Evolutionary conservation across 2,797 vertebrate species (phyloP).

Genomic region (Gambusia yucatana): DNA sequence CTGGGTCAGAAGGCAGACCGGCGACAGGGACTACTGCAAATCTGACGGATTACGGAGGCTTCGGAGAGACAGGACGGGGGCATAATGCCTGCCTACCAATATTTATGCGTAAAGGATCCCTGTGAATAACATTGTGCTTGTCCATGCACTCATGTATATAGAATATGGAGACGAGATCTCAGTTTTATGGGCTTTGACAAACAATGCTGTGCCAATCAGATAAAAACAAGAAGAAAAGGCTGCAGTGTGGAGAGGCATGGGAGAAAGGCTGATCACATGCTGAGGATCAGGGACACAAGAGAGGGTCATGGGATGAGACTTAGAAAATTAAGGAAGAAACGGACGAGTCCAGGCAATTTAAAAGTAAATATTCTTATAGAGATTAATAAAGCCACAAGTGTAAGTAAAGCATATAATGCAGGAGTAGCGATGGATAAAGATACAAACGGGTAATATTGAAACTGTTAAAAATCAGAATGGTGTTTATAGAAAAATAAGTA

Average conservation of each 20-base stretch:
- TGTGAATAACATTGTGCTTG: constrained; percentile 53
- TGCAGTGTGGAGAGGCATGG: constrained; percentile 18
- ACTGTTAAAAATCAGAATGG: constrained; percentile 15
- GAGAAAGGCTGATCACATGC: constrained; percentile 37
- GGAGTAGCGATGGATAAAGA: constrained; percentile 1
- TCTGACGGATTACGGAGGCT: constrained; percentile 76
- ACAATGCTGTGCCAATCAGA: constrained; percentile 43
- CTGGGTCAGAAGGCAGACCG: constrained; percentile 72
- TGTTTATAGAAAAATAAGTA: constrained; percentile 53
- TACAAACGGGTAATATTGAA: constrained; percentile 1
- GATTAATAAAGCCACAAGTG: constrained; percentile 17
- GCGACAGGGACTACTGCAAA: constrained; percentile 57
- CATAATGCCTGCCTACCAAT: constrained; percentile 18
- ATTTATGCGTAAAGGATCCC: constrained; percentile 25
- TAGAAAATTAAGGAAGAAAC: constrained; percentile 42
- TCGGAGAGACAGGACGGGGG: constrained; percentile 27
- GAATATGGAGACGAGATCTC: constrained; percentile 17
- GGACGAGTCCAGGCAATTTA: constrained; percentile 28
- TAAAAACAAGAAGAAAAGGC: neutral
- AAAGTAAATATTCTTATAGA: constrained; percentile 20
- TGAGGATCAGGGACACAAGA: constrained; percentile 41
- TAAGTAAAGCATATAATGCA: constrained; percentile 27
- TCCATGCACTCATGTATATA: constrained; percentile 14
- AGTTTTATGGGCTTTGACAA: constrained; percentile 46
- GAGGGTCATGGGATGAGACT: constrained; percentile 57